Base-by-base conservation (phyloP, 2,113 vertebrate genomes). In the Zapornia atra region DNA sequence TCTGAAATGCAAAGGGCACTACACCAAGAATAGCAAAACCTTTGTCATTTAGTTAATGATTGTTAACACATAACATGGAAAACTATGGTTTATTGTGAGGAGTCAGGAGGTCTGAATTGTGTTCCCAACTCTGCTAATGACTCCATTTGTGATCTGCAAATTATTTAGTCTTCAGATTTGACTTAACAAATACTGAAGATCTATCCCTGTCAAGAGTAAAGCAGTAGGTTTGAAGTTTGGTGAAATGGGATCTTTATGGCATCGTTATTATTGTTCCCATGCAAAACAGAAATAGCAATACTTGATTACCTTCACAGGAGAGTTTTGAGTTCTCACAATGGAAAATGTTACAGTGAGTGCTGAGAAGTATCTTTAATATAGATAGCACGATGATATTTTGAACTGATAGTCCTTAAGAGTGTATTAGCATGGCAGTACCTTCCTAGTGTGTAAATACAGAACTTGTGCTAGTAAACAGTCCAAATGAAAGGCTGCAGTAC, bases 1-100 rank as follows among this genome's bases (percentile, higher is more conserved):
- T 95, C 93, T 92, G 90, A 92, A 94, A 90, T 95, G 92, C 79
- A 86, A 38, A 91, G 88, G 92, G 90, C 73, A 64, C 61, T 87
- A 38, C 33, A 93, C 77, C 80, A 91, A 92, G 73, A 94, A 65
- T 1, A 93, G 77, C 73, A 92, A 95, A 96, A 84, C 80, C 61
- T 96, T 78, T 96, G 83, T 93, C 72, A 76, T 90, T 91, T 84
- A 84, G 42, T 86, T 93, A 93, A 95, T 86, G 65, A 61, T 84
- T 72, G 31, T 64, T 94, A 94, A 61, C 19, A 25, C 60, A 20
- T 25, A 61, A 48, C 48, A 6, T 68, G 53, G 80, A 82, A 76
- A 82, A 20, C 69, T 59, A 2, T 26, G 34, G 34, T 64, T 93
- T 84, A 26, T 75, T 76, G 65, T 33, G 57, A 57, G 34, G 71